These are phyloP conservation scores for Frankliniella fusca DNA, from an alignment of 2,888 invertebrate species.

Conservation along the genomic window DNA sequence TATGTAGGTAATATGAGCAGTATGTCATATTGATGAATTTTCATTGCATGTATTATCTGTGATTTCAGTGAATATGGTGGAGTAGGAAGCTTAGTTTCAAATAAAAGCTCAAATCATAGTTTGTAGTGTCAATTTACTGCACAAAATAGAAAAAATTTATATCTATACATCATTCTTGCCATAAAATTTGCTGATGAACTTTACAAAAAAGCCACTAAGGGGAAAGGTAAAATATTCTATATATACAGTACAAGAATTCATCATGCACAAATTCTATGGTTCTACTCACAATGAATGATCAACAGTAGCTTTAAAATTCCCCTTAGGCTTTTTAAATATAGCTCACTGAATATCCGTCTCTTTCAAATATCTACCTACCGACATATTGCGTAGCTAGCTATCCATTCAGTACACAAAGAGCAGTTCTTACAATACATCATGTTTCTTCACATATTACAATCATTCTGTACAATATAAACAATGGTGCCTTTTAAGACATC, in stretches of 20 bases:
- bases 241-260: conserved; percentile 24
- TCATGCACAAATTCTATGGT: conserved; percentile 28
- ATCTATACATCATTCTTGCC: conserved; percentile 31
- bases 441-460: conserved; percentile 20
- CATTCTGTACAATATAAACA: conserved; percentile 21
- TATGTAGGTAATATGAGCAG: neutral
- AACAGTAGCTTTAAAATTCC: neutral
- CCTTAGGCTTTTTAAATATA: neutral
- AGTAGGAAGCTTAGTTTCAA: neutral
- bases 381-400: conserved; percentile 20
- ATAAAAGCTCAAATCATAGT: conserved; percentile 29
- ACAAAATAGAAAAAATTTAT: conserved; percentile 39
- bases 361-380: conserved; percentile 25
- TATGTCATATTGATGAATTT: neutral
- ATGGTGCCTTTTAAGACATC: neutral
- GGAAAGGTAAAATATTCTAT: conserved; percentile 7
- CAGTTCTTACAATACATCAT: conserved; percentile 26
- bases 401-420: conserved; percentile 23
- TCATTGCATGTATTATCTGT: neutral
- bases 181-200: conserved; percentile 30
- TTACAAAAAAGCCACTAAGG: conserved; percentile 19
- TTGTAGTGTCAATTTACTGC: conserved; percentile 39
- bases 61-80: neutral
- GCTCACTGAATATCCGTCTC: conserved; percentile 3
- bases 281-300: conserved; percentile 1